A percentile compares a stretch with the other conserved stretches of the same genome.
Conservation (phyloP, 2,797 vertebrate genomes). For the Natrix natrix region DNA sequence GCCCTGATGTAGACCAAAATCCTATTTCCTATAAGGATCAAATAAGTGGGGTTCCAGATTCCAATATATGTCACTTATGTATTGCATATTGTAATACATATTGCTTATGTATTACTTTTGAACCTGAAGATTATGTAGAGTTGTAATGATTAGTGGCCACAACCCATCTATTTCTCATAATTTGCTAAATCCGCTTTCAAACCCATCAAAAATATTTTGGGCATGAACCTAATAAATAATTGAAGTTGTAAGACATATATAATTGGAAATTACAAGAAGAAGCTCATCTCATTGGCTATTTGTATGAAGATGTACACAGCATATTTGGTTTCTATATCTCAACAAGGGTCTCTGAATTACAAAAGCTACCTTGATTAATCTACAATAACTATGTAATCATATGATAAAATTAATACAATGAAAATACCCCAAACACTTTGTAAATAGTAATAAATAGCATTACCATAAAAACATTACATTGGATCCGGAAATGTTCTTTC, state of each 20-base stretch:
- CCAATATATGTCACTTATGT: background rate
- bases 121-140: background rate
- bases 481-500: background rate
- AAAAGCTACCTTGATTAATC: background rate
- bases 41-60: background rate
- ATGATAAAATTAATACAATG: background rate
- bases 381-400: background rate
- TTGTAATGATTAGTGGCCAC: background rate
- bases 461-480: background rate
- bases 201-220: background rate
- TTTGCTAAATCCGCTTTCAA: background rate
- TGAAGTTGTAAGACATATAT: background rate
- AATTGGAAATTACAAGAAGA: background rate
- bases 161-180: background rate
- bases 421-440: background rate
- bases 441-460: background rate
- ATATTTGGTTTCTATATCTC: background rate
- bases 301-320: background rate
- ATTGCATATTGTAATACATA: background rate
- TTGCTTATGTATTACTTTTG: background rate
- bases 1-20: background rate
- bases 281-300: background rate
- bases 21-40: background rate
- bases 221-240: background rate
- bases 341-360: background rate